Conservation (phyloP, 1,140 invertebrate species). For the Microplitis mediator region DNA sequence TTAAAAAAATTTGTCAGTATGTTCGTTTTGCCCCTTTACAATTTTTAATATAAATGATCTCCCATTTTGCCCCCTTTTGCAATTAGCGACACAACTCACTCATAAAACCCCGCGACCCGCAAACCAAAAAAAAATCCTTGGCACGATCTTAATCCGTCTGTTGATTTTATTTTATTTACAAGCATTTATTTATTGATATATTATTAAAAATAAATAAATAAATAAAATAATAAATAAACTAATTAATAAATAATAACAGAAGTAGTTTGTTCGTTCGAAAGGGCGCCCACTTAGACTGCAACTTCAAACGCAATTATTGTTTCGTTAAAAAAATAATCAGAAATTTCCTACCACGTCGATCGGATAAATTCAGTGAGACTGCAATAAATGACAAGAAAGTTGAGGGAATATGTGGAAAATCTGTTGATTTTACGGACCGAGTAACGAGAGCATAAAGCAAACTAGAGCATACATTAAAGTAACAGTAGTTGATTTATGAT, state of each 20-base stretch:
- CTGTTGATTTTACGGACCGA: no score
- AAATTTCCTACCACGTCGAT: no score
- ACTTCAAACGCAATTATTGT: constrained; percentile 8
- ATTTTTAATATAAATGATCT: no score
- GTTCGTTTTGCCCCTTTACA: no score
- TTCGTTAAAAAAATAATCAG: neutral
- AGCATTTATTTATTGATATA: no score
- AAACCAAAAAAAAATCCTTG: neutral
- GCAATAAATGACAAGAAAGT: no score
- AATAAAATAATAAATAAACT: neutral
- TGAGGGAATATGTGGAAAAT: no score
- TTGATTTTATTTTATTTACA: constrained; percentile 7
- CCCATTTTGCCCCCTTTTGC: neutral
- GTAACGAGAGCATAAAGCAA: no score
- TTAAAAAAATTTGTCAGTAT: no score
- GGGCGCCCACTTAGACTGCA: constrained; percentile 8
- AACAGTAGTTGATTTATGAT: neutral
- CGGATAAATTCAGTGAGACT: no score
- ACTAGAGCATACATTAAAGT: neutral
- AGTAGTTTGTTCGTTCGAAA: constrained; percentile 19
- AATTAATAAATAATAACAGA: constrained; percentile 10
- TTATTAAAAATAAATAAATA: neutral
- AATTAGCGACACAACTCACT: neutral
- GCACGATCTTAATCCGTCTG: constrained; percentile 9
- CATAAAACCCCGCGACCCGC: neutral